phyloP scores from a whole-genome alignment of 2,113 vertebrate species.

The Ctenodactylus gundi region DNA sequence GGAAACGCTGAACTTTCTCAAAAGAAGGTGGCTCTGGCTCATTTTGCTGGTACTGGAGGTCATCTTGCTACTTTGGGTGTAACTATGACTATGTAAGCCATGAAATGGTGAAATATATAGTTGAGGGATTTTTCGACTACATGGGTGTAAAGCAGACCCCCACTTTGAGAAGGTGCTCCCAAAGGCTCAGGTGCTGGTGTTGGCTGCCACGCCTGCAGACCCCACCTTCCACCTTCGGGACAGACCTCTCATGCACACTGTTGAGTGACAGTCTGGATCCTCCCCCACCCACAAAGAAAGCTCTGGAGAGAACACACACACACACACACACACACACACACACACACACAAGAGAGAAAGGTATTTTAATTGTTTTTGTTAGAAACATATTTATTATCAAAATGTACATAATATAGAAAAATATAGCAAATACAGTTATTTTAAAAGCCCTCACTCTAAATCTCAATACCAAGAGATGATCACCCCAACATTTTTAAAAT shows the following conservation, averaged over 20 bases:
- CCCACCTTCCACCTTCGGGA: neutral
- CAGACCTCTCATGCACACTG: too few relatives aligned
- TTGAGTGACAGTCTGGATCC: neutral
- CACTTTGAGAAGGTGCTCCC: neutral
- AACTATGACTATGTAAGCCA: neutral
- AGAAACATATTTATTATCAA: slow-evolving; percentile 1
- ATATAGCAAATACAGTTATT: neutral
- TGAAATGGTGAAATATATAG: neutral
- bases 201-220: neutral
- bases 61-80: neutral
- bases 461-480: neutral
- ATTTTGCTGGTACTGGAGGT: neutral
- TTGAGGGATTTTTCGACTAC: neutral
- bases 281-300: neutral
- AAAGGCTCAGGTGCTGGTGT: neutral
- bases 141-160: neutral
- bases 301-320: neutral
- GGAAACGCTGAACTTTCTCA: neutral
- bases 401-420: slow-evolving; percentile 6
- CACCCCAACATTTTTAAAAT: neutral
- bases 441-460: neutral
- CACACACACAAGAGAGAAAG: neutral
- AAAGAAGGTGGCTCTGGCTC: neutral
- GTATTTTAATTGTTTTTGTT: slow-evolving; percentile 33
- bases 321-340: too few relatives aligned